phyloP scores from a whole-genome alignment of 30 jellyfish, hydroid and myxozoan species.

The Turritopsis dohrnii region DNA sequence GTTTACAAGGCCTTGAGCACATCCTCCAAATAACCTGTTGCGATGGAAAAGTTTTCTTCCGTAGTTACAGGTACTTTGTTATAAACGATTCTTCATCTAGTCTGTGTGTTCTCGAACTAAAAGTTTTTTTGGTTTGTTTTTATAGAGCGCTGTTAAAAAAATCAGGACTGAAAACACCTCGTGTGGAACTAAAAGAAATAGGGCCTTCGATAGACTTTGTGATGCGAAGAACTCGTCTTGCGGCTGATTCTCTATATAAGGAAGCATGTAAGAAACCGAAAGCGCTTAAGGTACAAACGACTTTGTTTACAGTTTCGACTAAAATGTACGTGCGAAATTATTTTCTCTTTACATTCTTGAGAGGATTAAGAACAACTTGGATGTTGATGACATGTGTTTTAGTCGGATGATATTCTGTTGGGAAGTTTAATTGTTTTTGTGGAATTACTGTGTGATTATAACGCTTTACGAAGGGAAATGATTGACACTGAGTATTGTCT shows the following conservation, averaged over 20 bases:
- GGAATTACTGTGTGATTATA: not conserved
- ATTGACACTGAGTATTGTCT: not conserved
- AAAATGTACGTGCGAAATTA: not conserved
- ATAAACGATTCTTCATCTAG: not conserved
- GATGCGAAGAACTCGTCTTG: constrained; percentile 78
- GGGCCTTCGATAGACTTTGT: constrained; percentile 82
- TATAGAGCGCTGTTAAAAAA: constrained; percentile 57
- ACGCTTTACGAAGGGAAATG: not conserved
- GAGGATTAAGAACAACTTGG: not conserved
- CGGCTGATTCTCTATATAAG: constrained; percentile 72
- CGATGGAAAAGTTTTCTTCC: constrained; percentile 53
- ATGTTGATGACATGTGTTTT: not conserved
- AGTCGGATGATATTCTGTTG: not conserved
- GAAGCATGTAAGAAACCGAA: constrained; percentile 73
- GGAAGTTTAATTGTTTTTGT: not conserved
- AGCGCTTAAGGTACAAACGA: constrained; percentile 67
- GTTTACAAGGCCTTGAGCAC: constrained; percentile 87
- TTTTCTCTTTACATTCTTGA: not conserved
- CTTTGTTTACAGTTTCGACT: not conserved
- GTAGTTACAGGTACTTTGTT: constrained; percentile 96
- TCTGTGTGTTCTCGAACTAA: too few relatives aligned
- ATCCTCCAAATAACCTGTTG: constrained; percentile 66
- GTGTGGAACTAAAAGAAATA: constrained; percentile 69
- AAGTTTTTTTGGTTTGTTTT: not conserved
- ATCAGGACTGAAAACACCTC: constrained; percentile 85